phyloP scores from a whole-genome alignment of 2,797 vertebrate genomes.

The Clarias fuscus region DNA sequence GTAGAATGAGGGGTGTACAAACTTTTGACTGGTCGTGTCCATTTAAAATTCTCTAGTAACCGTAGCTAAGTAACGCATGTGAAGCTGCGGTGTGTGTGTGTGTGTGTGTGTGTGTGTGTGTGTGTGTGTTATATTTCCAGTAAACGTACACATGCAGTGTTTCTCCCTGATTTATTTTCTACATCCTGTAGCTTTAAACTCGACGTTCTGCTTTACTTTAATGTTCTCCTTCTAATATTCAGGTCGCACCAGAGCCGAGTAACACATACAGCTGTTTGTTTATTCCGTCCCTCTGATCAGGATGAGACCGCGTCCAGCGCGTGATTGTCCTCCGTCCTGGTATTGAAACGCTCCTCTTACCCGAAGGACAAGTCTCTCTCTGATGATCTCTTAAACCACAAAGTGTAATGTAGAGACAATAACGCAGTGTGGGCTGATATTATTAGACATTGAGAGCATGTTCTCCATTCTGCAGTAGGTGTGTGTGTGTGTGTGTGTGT shows the following conservation, averaged over 20 bases:
- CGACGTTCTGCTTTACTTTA: background rate
- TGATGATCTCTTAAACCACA: constrained; percentile 29
- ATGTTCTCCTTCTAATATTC: background rate
- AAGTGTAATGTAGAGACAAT: constrained; percentile 7
- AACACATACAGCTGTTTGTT: constrained; percentile 9
- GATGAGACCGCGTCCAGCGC: background rate
- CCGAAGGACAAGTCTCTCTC: constrained; percentile 6
- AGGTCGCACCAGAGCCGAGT: background rate
- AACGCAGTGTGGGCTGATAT: constrained; percentile 18
- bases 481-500: background rate
- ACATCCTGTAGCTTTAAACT: background rate
- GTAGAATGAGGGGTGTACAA: too few relatives aligned
- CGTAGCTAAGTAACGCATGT: too few relatives aligned
- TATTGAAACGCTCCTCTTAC: constrained; percentile 23
- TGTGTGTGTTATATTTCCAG: background rate
- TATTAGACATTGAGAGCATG: constrained; percentile 12
- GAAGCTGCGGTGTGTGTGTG: background rate
- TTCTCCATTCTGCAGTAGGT: background rate
- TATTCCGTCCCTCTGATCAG: background rate
- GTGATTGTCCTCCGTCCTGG: background rate
- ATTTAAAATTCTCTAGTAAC: too few relatives aligned
- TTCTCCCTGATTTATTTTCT: background rate
- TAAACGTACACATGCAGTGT: background rate
- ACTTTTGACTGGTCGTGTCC: too few relatives aligned
- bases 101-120: background rate